Percentiles rank a stretch among this genome's conserved stretches.
These are phyloP conservation scores for Salvelinus alpinus DNA, from an alignment of 2,113 vertebrate species.

Conservation along the genomic window DNA sequence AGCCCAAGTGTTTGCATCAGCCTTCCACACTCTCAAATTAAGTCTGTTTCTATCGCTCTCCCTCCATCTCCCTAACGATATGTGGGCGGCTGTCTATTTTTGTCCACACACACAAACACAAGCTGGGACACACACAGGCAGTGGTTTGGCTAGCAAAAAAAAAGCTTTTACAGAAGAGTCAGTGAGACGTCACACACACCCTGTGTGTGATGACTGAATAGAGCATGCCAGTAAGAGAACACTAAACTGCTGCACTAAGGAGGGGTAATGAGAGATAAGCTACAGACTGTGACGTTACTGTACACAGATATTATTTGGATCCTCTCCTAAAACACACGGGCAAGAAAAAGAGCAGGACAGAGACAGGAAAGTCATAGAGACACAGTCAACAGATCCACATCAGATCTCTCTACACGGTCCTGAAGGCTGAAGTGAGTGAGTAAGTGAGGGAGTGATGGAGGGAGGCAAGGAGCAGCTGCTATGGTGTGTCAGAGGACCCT, in stretches of 20 bases:
- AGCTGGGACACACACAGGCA: conserved; percentile 55
- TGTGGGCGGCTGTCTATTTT: conserved; percentile 80
- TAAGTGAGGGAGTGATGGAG: neutral
- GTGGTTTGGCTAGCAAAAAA: conserved; percentile 51
- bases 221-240: conserved; percentile 11
- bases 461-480: conserved; percentile 9
- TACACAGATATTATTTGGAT: neutral
- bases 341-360: neutral
- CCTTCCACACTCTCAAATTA: conserved; percentile 45
- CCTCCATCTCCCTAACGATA: conserved; percentile 71
- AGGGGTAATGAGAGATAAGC: conserved; percentile 6
- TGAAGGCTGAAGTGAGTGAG: neutral
- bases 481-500: neutral
- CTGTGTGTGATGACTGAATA: conserved; percentile 51
- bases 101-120: conserved; percentile 64
- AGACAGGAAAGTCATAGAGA: neutral
- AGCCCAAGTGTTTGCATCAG: conserved; percentile 49
- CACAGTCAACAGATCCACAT: neutral
- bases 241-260: conserved; percentile 7
- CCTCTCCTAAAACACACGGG: neutral
- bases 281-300: neutral
- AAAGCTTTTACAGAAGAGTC: conserved; percentile 2
- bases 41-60: conserved; percentile 47
- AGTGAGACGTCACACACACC: conserved; percentile 39
- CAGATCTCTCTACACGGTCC: neutral